Conservation (phyloP, 2,797 vertebrate genomes). For the Esox lucius region DNA sequence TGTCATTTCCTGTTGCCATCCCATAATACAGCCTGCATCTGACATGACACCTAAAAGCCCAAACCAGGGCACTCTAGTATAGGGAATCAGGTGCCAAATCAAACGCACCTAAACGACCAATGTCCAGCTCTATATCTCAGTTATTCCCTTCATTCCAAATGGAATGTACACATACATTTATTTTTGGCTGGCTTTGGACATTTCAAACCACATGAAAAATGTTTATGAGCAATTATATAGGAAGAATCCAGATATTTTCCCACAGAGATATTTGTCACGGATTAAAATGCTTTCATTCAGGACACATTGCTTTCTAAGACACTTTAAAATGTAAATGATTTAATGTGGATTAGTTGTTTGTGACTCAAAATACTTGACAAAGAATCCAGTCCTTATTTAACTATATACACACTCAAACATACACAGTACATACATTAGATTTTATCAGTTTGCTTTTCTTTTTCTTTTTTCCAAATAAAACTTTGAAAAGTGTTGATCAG, state of each 20-base stretch:
- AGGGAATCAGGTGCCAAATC: no score
- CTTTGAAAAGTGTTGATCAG: conserved; percentile 67
- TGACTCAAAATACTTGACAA: conserved; percentile 41
- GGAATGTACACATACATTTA: not conserved
- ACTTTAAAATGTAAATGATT: conserved; percentile 29
- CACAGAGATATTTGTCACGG: not conserved
- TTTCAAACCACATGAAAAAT: not conserved
- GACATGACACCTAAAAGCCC: not conserved
- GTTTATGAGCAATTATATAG: not conserved
- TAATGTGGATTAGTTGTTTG: conserved; percentile 34
- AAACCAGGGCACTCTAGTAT: no score
- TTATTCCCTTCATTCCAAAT: no score
- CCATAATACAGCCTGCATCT: not conserved
- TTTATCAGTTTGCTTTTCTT: conserved; percentile 41
- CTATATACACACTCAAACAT: conserved; percentile 27
- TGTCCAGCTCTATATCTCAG: no score
- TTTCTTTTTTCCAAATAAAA: conserved; percentile 65
- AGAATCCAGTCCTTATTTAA: conserved; percentile 55
- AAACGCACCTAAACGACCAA: no score
- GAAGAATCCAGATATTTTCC: not conserved
- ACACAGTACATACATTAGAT: conserved; percentile 47
- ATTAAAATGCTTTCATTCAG: not conserved
- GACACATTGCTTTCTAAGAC: conserved; percentile 23
- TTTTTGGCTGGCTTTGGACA: not conserved
- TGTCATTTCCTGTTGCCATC: conserved; percentile 13